Base-by-base conservation (phyloP, 2,888 invertebrate species). In the Spilosoma lubricipeda region DNA sequence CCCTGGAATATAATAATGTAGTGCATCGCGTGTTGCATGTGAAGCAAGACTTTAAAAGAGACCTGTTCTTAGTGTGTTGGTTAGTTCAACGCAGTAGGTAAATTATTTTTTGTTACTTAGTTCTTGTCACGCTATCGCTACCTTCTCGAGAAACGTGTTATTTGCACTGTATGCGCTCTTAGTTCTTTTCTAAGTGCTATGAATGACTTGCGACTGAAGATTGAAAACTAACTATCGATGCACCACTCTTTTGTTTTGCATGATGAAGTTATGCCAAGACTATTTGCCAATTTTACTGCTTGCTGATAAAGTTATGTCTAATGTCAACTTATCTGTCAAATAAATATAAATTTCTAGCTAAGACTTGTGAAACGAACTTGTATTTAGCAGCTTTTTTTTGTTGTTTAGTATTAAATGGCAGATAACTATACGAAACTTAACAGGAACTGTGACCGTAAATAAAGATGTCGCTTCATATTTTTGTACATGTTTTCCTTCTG, bases 21-120 rank as follows among this genome's bases (percentile, higher is more conserved):
- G 8, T 65, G 33, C 27, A 13, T 33, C 30, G 33, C 64, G 33
- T 64, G 64, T 64, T 30, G 7, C 30, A 64, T 64, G 18, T 64
- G 15, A 33, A 64, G 18, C 23, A 65, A 65, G 20, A 36, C 65
- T 23, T 65, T 27, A 39, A 59, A 11, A 7, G 59, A 59, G n/a
- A 4, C 39, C 39, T 39, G 20, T 39, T 59, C n/a, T 59, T 59
- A 56, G 4, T n/a, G 23, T 27, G 27, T 27, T 11, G 11, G n/a
- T 30, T n/a, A 15, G 27, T 4, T 11, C 11, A 59, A 45, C 27
- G 27, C 11, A 59, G 15, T 63, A 27, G 64, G 45, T 65, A 27
- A 39, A 48, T 33, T 20, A 15, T 65, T 64, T 71, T 71, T 71
- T 42, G 59, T 71, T 4, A 27, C 33, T 42, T n/a, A 27, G 33